These are phyloP conservation scores for Protosalanx chinensis DNA, from an alignment of 2,797 vertebrate genomes.

Conservation along the genomic window DNA sequence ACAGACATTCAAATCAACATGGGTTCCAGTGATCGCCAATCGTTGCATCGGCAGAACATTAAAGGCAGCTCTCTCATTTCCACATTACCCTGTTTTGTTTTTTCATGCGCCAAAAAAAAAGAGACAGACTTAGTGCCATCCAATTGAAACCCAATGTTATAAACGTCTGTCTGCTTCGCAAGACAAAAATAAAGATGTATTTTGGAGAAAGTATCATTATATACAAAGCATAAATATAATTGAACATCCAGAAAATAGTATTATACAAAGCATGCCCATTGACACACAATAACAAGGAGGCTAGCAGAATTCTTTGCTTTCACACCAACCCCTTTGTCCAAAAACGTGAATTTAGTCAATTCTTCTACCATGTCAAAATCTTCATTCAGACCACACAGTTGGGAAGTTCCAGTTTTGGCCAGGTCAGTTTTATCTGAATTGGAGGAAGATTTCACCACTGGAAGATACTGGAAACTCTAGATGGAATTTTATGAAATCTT, in stretches of 20 bases:
- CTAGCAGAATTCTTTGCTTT: conserved; percentile 35
- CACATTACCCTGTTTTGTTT: conserved; percentile 56
- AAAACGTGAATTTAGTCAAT: conserved; percentile 42
- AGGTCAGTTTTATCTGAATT: conserved; percentile 30
- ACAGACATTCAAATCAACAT: conserved; percentile 36
- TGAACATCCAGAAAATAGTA: conserved; percentile 56
- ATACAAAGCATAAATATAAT: conserved; percentile 60
- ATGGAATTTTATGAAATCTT: conserved; percentile 25
- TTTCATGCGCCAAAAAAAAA: conserved; percentile 63
- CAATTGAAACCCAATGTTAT: conserved; percentile 38
- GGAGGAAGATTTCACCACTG: conserved; percentile 23
- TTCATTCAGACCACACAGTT: conserved; percentile 37
- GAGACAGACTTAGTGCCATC: conserved; percentile 47
- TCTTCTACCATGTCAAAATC: conserved; percentile 32
- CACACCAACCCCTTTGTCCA: conserved; percentile 39
- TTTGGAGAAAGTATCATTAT: conserved; percentile 63
- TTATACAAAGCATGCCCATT: conserved; percentile 67
- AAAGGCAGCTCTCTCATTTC: conserved; percentile 47
- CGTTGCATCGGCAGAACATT: conserved; percentile 45
- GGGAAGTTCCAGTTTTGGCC: conserved; percentile 21
- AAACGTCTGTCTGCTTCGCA: conserved; percentile 36
- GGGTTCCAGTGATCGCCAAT: conserved; percentile 31
- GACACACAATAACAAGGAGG: conserved; percentile 60
- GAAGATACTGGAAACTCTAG: conserved; percentile 27
- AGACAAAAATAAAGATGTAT: conserved; percentile 72